phyloP scores from a whole-genome alignment of 2,888 invertebrate species.

The Apodemia mormo region DNA sequence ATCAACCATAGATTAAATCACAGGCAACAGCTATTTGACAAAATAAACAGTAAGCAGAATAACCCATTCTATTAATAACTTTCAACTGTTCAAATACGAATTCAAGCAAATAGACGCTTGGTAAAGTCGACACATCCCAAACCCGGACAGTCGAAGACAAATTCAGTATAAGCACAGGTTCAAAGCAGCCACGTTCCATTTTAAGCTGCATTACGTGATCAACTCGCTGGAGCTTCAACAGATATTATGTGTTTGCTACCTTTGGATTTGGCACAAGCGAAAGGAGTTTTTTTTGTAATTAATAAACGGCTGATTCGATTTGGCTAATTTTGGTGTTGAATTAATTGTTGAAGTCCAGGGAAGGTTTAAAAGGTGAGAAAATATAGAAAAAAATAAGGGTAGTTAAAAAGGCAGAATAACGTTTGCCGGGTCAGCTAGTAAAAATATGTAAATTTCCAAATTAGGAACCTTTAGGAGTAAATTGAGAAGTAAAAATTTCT shows the following conservation, averaged over 20 bases:
- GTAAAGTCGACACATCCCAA: constrained; percentile 14
- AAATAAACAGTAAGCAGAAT: neutral
- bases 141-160: constrained; percentile 16
- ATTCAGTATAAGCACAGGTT: constrained; percentile 18
- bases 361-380: too few species aligned
- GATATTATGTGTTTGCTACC: constrained; percentile 36
- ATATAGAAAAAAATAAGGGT: too few species aligned
- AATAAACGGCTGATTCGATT: neutral
- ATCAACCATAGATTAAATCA: neutral
- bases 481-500: too few species aligned
- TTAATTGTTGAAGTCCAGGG: too few species aligned
- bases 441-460: too few species aligned
- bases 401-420: too few species aligned
- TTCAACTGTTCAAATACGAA: neutral
- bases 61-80: neutral
- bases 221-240: constrained; percentile 33
- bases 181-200: constrained; percentile 33
- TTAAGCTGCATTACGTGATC: constrained; percentile 42
- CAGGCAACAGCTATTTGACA: neutral
- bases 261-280: constrained; percentile 20
- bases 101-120: constrained; percentile 1
- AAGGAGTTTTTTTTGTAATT: neutral
- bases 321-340: too few species aligned
- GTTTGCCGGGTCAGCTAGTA: too few species aligned
- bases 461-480: too few species aligned